Conservation (phyloP, 2,797 vertebrate genomes). For the Chrosomus eos region DNA sequence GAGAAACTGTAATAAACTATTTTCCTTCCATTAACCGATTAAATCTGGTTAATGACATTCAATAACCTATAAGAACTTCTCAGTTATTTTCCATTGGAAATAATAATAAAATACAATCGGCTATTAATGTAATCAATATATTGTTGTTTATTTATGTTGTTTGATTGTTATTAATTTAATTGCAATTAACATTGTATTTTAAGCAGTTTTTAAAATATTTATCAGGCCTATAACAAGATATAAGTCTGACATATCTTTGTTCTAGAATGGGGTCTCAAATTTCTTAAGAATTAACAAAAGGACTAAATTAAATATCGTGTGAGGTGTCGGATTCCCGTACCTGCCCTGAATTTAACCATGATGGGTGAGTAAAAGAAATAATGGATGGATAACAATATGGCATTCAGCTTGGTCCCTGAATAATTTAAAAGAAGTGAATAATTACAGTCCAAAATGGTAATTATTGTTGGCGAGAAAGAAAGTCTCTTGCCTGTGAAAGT, state of each 20-base stretch:
- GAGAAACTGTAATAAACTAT: slow-evolving; percentile 6
- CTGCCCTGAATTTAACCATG: slow-evolving; percentile 40
- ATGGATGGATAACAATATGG: slow-evolving; percentile 62
- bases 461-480: slow-evolving; percentile 72
- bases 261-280: slow-evolving; percentile 40
- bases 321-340: slow-evolving; percentile 50
- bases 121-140: neutral
- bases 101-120: neutral
- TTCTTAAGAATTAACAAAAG: slow-evolving; percentile 42
- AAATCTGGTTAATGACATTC: neutral
- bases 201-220: neutral
- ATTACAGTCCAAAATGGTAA: slow-evolving; percentile 82
- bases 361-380: slow-evolving; percentile 51
- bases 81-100: neutral
- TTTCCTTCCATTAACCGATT: neutral
- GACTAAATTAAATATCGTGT: slow-evolving; percentile 45
- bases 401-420: slow-evolving; percentile 70
- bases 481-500: slow-evolving; percentile 70
- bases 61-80: neutral
- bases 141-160: neutral
- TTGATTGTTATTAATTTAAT: neutral
- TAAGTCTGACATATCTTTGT: slow-evolving; percentile 8
- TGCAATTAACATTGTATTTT: neutral
- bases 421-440: slow-evolving; percentile 82
- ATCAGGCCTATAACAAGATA: neutral